Evolutionary conservation across 37 sponge, comb jelly and placozoan species (phyloP), one percentile per base, ranked within the genome.

Genomic region (Crambe crambe): DNA sequence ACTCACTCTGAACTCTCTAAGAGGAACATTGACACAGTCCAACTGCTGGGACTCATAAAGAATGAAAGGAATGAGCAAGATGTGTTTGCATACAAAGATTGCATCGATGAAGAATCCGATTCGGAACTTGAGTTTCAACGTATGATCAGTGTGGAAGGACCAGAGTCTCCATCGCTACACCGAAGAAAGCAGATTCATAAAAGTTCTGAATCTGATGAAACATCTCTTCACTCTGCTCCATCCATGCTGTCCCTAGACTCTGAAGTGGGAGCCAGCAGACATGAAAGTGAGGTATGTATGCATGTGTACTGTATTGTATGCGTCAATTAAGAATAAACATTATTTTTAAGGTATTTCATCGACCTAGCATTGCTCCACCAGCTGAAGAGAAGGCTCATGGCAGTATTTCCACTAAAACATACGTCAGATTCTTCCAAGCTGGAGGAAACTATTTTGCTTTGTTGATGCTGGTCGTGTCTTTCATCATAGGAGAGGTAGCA

Each of bases 401-500:
- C 0, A 68, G 42, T 2, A 61, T 92, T 42, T 80, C 89, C 31
- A 17, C 81, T 20, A 81, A 58, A 36, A 92, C 93, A 8, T 88
- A 92, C 62, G 70, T 64, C 71, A 58, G 59, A 1, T 92, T 86
- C 57, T 88, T 88, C 70, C 66, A 25, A 22, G 68, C 72, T 26
- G 93, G 89, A 26, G 84, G 85, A 47, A 72, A 80, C 75, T 85
- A 78, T 38, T 22, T 89, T 23, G 0, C 78, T 10, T 22, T 83
- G 57, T 25, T 32, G 3, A 23, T 76, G 23, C 8, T 60, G 20
- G 42, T 76, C 37, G 29, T 40, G 10, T 18, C 59, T 23, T 59
- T 26, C 37, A 29, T 76, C 6, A 17, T 76, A 22, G 76, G 39
- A 38, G 61, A 60, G 59, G 61, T 76, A 76, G 1, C 6, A 27